Evolutionary conservation across 2,797 vertebrate species (phyloP).

Genomic region (Ptychadena robeensis): DNA sequence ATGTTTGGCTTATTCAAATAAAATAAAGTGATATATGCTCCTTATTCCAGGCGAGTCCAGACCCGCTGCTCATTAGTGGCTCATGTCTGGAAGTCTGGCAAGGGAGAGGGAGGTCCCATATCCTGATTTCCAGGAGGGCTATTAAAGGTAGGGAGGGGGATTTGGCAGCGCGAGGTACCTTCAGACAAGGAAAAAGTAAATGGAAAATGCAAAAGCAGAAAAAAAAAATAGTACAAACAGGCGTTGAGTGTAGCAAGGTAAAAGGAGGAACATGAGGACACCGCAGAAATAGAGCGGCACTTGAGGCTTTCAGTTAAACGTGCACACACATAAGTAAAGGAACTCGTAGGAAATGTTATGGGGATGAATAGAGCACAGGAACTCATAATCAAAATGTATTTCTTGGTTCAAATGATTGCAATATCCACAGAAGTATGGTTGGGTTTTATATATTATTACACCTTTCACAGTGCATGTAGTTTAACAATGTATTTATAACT

Average conservation of each 20-base stretch:
- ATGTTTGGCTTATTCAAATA: slow-evolving; percentile 67
- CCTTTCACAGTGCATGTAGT: too few relatives aligned
- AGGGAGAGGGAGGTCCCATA: slow-evolving; percentile 58
- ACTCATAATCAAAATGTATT: too few relatives aligned
- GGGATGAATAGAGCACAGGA: too few relatives aligned
- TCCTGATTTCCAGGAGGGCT: slow-evolving; percentile 61
- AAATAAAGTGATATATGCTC: slow-evolving; percentile 63
- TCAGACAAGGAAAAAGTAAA: slow-evolving; percentile 44
- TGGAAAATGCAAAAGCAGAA: slow-evolving; percentile 16
- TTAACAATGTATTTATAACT: too few relatives aligned
- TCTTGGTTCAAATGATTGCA: too few relatives aligned
- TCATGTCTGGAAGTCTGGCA: slow-evolving; percentile 61
- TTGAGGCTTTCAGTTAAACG: background rate
- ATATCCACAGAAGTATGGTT: too few relatives aligned
- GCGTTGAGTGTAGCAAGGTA: slow-evolving; percentile 1
- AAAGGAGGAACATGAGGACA: background rate
- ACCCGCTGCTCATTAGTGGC: slow-evolving; percentile 62
- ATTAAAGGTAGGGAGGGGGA: slow-evolving; percentile 45
- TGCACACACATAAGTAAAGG: background rate
- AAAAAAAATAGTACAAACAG: slow-evolving; percentile 15
- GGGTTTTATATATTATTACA: too few relatives aligned
- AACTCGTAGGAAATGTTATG: background rate
- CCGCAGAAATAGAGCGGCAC: slow-evolving; percentile 1
- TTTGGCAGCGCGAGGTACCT: slow-evolving; percentile 54
- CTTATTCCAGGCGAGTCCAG: slow-evolving; percentile 63